phyloP scores from a whole-genome alignment of 2,113 vertebrate species.

The Tiliqua scincoides region DNA sequence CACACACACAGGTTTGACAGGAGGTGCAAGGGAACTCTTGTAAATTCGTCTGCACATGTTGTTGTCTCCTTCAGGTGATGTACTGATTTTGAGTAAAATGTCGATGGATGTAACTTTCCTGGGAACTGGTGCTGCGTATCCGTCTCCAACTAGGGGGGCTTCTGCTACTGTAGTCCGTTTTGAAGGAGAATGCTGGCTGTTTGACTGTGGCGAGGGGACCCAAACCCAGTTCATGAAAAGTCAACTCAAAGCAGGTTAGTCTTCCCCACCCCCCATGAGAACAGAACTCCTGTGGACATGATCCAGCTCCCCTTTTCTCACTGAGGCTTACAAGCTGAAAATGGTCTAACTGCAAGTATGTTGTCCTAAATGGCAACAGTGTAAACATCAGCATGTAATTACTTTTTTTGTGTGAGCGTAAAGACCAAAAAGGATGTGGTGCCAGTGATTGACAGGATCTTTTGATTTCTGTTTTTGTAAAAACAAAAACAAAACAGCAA shows the following conservation, averaged over 20 bases:
- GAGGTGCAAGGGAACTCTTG: background rate
- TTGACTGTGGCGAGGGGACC: constrained; percentile 95
- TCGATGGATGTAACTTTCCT: constrained; percentile 92
- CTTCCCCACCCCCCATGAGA: accelerated
- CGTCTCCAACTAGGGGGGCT: constrained; percentile 85
- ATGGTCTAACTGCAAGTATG: background rate
- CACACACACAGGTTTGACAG: background rate
- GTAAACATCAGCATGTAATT: too few species aligned
- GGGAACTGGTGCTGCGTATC: constrained; percentile 89
- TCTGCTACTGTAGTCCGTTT: constrained; percentile 86
- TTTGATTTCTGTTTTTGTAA: too few species aligned
- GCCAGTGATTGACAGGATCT: too few species aligned
- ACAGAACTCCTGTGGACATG: background rate
- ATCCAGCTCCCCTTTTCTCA: too few species aligned
- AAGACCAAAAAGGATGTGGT: too few species aligned
- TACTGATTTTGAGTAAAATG: constrained; percentile 56
- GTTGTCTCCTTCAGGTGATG: constrained; percentile 4
- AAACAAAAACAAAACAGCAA: too few species aligned
- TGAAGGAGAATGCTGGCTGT: constrained; percentile 91
- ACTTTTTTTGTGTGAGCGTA: too few species aligned
- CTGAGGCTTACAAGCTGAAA: background rate
- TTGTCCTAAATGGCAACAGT: background rate
- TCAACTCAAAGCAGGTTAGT: constrained; percentile 83
- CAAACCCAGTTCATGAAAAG: constrained; percentile 95
- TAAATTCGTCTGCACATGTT: background rate